Evolutionary conservation across 2,797 vertebrate species (phyloP), one percentile per base, ranked within the genome.

Genomic region (Tachyglossus aculeatus): DNA sequence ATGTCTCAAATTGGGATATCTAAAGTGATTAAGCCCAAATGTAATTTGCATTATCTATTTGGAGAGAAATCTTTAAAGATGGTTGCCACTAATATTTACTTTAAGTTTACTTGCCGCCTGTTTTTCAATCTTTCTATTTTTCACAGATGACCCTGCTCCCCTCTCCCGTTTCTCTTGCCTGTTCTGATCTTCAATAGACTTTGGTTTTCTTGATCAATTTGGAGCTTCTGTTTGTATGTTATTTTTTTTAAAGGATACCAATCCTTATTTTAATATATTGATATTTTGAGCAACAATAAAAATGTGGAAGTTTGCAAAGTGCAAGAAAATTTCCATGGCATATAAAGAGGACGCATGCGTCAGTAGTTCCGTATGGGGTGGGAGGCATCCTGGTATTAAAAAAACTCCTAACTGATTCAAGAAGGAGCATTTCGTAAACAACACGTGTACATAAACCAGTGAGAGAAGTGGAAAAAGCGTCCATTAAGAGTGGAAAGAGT

Each of bases 321-420:
- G n/a, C n/a, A n/a, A n/a, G n/a, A n/a, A n/a, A n/a, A n/a, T n/a
- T n/a, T n/a, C n/a, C n/a, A n/a, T n/a, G n/a, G n/a, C n/a, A n/a
- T n/a, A 54, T 39, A 31, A 70, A 66, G 53, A 36, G 25, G 21
- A 56, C 54, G 65, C 34, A 31, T 37, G 18, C 4, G 0, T 59
- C 52, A 58, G 3, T 6, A 47, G 14, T 44, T 62, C n/a, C 54
- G 24, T 7, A 27, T 37, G 31, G 48, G 9, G 4, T 43, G 18
- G 29, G 38, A 56, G n/a, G 36, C 54, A 29, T 62, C 62, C 40
- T 57, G 59, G 57, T 51, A 56, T 39, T 61, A 37, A 43, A 39
- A 72, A 22, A 14, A 8, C 58, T 59, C 9, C 40, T 69, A 39
- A 47, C 29, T 41, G 19, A 51, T 32, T 56, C 21, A 25, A 16